Base-by-base conservation (phyloP, 2,888 invertebrate genomes). In the Nematopogon swammerdamellus region DNA sequence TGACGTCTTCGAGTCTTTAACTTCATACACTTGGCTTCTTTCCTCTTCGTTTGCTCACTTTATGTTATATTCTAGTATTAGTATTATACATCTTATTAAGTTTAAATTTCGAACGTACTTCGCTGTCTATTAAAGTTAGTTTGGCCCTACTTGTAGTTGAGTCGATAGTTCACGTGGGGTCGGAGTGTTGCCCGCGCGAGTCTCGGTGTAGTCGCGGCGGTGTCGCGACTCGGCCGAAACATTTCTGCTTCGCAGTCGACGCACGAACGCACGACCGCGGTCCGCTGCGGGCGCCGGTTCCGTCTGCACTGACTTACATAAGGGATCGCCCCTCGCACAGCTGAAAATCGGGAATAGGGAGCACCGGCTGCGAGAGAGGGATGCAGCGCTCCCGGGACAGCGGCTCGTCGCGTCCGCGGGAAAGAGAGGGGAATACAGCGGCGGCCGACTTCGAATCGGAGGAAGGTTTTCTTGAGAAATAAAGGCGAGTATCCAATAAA, bases 241-340 rank as follows among this genome's bases (percentile, higher is more conserved):
- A 49, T 49, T 49, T 44, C 44, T 18, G 30, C 30, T 36, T 8
- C 36, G 14, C 3, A 29, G 8, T 19, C 19, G n/a, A n/a, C 8
- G 44, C 18, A 6, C 17, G 16, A 29, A 18, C 5, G 46, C 14
- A 14, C n/a, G n/a, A n/a, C n/a, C n/a, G n/a, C 18, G 45, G 46
- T 16, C 46, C 20, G 29, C 42, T 55, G 50, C 51, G 55, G 54
- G 56, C 57, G 59, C 61, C 59, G 63, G 59, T 74, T 70, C 60
- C 69, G 62, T 57, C 47, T 51, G 70, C 67, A 77, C 79, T 79
- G 73, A 65, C 76, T 77, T 77, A 79, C 73, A 74, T 79, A 77
- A 77, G 79, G 77, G 72, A 73, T 64, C 67, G 61, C 61, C 63
- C 68, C 49, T 68, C 64, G 65, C 68, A 67, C 68, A 70, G 65